Evolutionary conservation across 1,140 invertebrate species (phyloP).

Genomic region (Brachionus plicatilis): DNA sequence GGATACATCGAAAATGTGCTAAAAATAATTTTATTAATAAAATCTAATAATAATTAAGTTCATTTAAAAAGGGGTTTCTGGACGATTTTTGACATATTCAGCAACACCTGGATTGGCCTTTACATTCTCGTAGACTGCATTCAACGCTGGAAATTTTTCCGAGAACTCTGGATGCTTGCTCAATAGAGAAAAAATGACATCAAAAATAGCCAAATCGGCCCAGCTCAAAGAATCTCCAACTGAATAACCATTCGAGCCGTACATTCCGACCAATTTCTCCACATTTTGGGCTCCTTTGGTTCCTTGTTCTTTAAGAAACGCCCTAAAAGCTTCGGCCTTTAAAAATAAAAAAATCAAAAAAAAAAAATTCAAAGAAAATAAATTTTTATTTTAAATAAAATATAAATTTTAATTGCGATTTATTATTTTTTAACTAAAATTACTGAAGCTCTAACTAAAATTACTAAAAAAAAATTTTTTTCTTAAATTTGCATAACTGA

Average conservation of each 20-base stretch:
- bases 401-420: too few relatives aligned
- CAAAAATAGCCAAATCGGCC: slow-evolving; percentile 32
- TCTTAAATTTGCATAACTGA: too few relatives aligned
- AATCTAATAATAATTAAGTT: background rate
- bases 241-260: slow-evolving; percentile 20
- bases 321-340: background rate
- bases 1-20: slow-evolving; percentile 8
- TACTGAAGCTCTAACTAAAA: too few relatives aligned
- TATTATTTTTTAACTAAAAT: too few relatives aligned
- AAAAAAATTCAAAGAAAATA: too few relatives aligned
- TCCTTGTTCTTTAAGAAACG: background rate
- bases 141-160: background rate
- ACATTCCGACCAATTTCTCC: slow-evolving; percentile 22
- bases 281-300: slow-evolving; percentile 13
- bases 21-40: background rate
- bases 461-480: too few relatives aligned
- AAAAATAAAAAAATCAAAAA: too few relatives aligned
- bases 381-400: too few relatives aligned
- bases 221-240: slow-evolving; percentile 15
- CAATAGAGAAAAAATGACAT: background rate
- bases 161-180: background rate
- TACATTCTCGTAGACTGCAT: background rate
- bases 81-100: background rate
- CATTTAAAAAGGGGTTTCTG: slow-evolving; percentile 26
- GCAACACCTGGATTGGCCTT: background rate